These are phyloP conservation scores for Cygnus olor DNA, from an alignment of 2,797 vertebrate species.

Conservation along the genomic window DNA sequence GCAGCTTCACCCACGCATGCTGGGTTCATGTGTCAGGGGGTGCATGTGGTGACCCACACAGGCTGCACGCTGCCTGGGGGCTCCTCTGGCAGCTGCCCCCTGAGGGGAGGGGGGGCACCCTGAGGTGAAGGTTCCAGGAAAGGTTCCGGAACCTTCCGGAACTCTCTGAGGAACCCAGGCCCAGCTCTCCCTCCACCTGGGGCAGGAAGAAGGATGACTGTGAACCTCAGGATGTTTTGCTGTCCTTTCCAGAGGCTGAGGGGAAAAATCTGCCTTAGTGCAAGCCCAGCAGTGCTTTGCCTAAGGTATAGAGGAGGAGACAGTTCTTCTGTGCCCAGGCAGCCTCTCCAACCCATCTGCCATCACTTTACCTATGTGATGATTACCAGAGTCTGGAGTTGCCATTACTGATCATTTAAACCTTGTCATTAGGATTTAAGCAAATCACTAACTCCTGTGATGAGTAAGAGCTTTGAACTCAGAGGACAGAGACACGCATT, in stretches of 20 bases:
- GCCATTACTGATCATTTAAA: background rate
- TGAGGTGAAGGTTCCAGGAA: accelerated
- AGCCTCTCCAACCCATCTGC: background rate
- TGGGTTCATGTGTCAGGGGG: accelerated
- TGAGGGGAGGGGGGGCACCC: accelerated
- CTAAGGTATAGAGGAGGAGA: background rate
- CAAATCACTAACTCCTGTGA: background rate
- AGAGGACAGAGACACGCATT: background rate
- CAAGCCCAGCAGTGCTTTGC: accelerated
- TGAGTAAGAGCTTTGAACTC: background rate
- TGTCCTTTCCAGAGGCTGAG: background rate
- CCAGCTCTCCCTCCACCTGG: background rate
- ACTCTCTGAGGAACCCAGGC: accelerated
- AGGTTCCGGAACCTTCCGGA: accelerated
- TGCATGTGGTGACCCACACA: background rate
- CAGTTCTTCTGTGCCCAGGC: no score
- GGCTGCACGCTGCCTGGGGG: background rate
- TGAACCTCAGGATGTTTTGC: background rate
- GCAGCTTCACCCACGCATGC: accelerated
- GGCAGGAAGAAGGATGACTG: background rate
- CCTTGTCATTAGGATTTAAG: background rate
- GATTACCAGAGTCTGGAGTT: background rate
- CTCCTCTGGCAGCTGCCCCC: background rate
- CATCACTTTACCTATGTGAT: background rate
- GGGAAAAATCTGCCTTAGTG: background rate